Evolutionary conservation across 1,140 invertebrate species (phyloP).

Genomic region (Liolophura sinensis): DNA sequence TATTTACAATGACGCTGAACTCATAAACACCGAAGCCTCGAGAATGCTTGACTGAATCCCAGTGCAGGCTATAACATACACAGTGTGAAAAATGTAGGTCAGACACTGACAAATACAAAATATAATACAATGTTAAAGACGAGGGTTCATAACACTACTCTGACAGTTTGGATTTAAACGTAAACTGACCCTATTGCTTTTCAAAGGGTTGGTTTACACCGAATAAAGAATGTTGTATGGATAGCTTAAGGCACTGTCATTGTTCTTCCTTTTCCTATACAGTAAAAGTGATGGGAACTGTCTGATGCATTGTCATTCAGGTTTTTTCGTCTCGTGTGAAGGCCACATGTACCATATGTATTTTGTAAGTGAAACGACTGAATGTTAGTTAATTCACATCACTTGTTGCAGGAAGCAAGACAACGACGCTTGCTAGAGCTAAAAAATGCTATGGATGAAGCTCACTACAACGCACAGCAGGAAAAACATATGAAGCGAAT

Average conservation of each 20-base stretch:
- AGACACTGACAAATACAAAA: no score
- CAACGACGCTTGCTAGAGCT: slow-evolving; percentile 44
- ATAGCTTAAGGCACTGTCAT: neutral
- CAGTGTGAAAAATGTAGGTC: no score
- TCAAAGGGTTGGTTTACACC: no score
- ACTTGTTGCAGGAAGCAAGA: slow-evolving; percentile 31
- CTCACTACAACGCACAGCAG: slow-evolving; percentile 44
- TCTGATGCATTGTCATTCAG: neutral
- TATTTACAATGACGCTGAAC: no score
- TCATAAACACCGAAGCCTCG: no score
- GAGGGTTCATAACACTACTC: no score
- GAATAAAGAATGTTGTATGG: no score
- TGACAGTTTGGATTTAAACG: no score
- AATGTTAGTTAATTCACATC: neutral
- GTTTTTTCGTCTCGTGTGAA: neutral
- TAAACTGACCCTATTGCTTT: no score
- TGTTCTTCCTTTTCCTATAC: neutral
- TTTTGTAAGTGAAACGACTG: neutral
- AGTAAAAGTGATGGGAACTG: neutral
- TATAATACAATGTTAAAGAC: no score
- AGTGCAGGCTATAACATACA: no score
- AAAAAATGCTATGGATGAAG: slow-evolving; percentile 52
- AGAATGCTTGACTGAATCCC: no score
- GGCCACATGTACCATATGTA: neutral
- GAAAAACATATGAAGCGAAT: slow-evolving; percentile 49